These are phyloP conservation scores for Poecilia gillii DNA, from an alignment of 2,797 vertebrate genomes.

Conservation along the genomic window DNA sequence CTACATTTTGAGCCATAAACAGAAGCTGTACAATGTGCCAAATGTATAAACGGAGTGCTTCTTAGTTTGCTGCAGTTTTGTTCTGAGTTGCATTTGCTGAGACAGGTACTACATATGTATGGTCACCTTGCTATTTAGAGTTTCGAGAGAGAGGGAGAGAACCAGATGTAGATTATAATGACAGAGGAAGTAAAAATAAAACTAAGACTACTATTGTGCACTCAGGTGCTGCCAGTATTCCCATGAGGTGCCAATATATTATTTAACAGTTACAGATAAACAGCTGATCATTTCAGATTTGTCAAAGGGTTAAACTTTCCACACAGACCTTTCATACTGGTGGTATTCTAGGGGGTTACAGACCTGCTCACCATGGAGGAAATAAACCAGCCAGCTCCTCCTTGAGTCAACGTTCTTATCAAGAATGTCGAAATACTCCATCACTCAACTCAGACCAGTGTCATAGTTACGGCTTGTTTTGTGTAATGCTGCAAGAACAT, in stretches of 20 bases:
- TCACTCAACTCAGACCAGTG: conserved; percentile 25
- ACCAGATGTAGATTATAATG: neutral
- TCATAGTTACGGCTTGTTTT: conserved; percentile 41
- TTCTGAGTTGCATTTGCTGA: conserved; percentile 7
- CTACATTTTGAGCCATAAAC: conserved; percentile 6
- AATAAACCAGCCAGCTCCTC: conserved; percentile 24
- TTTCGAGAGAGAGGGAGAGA: conserved; percentile 18
- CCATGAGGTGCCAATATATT: neutral
- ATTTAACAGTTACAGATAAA: conserved; percentile 10
- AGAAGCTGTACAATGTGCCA: neutral
- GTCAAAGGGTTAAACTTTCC: conserved; percentile 19
- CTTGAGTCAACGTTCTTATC: conserved; percentile 16
- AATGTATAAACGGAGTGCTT: neutral
- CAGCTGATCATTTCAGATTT: conserved; percentile 9
- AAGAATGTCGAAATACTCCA: conserved; percentile 11
- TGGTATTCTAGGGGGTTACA: conserved; percentile 28
- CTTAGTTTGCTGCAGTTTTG: neutral
- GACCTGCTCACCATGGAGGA: conserved; percentile 14
- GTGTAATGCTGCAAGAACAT: conserved; percentile 43
- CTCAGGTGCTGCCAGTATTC: conserved; percentile 16
- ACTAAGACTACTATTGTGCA: conserved; percentile 24
- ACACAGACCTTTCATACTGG: conserved; percentile 9
- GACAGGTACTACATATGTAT: neutral
- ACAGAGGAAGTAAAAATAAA: neutral
- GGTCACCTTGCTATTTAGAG: neutral